These are phyloP conservation scores for Cynopterus brachyotis DNA, from an alignment of 2,113 vertebrate genomes.

Conservation along the genomic window DNA sequence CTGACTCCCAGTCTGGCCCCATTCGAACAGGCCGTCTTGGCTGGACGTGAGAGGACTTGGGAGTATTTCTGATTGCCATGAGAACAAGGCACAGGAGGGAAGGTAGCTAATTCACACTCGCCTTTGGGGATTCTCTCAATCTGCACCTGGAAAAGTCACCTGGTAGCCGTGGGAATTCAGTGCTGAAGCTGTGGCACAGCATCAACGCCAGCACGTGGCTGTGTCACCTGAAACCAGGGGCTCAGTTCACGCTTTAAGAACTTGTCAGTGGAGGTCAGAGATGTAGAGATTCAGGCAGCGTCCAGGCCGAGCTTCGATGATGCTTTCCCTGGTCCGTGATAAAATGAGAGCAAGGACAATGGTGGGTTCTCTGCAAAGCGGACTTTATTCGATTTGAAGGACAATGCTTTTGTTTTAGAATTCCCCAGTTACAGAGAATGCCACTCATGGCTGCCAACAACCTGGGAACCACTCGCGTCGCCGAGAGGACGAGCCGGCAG, in stretches of 20 bases:
- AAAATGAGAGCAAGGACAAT: not conserved
- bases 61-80: not conserved
- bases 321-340: not conserved
- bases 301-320: not conserved
- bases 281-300: not conserved
- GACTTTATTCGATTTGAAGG: not conserved
- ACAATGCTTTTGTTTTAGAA: not conserved
- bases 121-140: not conserved
- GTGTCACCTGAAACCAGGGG: fast-evolving
- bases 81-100: too few relatives aligned
- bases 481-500: not conserved
- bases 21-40: not conserved
- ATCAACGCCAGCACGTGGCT: fast-evolving
- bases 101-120: fast-evolving
- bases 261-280: not conserved
- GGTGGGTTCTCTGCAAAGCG: not conserved
- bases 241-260: fast-evolving
- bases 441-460: not conserved
- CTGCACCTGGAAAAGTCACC: not conserved
- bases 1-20: fast-evolving
- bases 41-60: not conserved
- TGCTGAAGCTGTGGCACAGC: fast-evolving
- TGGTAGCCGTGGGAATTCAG: not conserved
- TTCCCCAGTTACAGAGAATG: not conserved
- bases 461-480: not conserved